These are phyloP conservation scores for Raja brachyura DNA, from an alignment of 2,113 vertebrate genomes.

Conservation along the genomic window DNA sequence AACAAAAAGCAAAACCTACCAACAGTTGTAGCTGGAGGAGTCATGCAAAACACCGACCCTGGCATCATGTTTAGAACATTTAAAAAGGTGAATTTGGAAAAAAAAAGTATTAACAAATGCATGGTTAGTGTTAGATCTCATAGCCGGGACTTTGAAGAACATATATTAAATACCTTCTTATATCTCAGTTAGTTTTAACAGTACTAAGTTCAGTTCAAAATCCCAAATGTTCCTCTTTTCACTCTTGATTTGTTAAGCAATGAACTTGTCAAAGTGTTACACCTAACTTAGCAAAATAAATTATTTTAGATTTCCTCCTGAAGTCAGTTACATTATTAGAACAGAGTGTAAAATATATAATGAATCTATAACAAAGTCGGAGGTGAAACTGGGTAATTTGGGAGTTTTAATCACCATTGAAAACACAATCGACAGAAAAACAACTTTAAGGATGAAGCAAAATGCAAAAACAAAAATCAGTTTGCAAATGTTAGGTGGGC, in stretches of 20 bases:
- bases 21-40: slow-evolving; percentile 94
- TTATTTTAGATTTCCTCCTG: background rate
- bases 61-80: slow-evolving; percentile 77
- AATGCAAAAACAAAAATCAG: background rate
- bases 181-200: slow-evolving; percentile 21
- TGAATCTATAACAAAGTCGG: background rate
- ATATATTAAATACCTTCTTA: slow-evolving; percentile 10
- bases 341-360: background rate
- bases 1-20: slow-evolving; percentile 90
- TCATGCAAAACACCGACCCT: slow-evolving; percentile 99
- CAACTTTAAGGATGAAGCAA: background rate
- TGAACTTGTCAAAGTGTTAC: background rate
- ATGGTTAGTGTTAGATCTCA: slow-evolving; percentile 36
- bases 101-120: slow-evolving; percentile 67
- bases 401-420: background rate
- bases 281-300: background rate
- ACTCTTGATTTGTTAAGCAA: background rate
- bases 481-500: background rate
- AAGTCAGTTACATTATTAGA: background rate
- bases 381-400: background rate
- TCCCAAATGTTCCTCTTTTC: background rate
- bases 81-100: slow-evolving; percentile 70
- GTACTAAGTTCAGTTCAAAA: background rate
- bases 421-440: background rate
- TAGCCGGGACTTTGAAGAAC: background rate